Evolutionary conservation across 2,113 vertebrate species (phyloP).

Genomic region (Peucedramus taeniatus): DNA sequence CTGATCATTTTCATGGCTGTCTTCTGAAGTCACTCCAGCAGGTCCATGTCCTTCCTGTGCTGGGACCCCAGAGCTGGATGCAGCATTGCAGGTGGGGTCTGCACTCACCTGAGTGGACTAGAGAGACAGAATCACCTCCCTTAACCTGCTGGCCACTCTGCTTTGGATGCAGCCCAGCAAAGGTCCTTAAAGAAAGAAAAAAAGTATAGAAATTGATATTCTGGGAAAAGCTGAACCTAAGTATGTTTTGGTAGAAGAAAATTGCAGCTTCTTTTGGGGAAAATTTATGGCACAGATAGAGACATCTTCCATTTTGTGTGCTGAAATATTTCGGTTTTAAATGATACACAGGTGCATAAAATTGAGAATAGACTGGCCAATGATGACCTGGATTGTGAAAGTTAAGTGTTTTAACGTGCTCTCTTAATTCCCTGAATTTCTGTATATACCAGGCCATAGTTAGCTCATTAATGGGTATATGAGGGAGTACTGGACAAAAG

Average conservation of each 20-base stretch:
- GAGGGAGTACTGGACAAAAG: background rate
- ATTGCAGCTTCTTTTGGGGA: background rate
- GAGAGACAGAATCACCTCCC: background rate
- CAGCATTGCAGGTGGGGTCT: too few species aligned
- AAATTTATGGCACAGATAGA: background rate
- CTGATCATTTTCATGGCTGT: background rate
- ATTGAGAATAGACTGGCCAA: background rate
- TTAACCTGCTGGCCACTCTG: background rate
- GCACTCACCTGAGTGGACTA: background rate
- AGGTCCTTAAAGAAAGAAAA: background rate
- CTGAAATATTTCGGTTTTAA: background rate
- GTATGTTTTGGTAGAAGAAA: background rate
- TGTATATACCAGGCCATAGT: background rate
- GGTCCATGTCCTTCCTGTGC: background rate
- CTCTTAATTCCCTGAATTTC: background rate
- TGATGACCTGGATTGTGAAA: background rate
- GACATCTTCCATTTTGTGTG: background rate
- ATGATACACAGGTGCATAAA: background rate
- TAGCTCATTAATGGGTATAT: background rate
- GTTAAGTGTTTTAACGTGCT: background rate
- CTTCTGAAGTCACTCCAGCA: background rate
- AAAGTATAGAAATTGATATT: background rate
- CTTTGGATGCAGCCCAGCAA: background rate
- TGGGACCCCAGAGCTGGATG: background rate
- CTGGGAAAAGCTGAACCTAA: background rate